A percentile compares a stretch with the other conserved stretches of the same genome.
These are phyloP conservation scores for Eupeodes corollae DNA, from an alignment of 1,140 invertebrate genomes.

Conservation along the genomic window DNA sequence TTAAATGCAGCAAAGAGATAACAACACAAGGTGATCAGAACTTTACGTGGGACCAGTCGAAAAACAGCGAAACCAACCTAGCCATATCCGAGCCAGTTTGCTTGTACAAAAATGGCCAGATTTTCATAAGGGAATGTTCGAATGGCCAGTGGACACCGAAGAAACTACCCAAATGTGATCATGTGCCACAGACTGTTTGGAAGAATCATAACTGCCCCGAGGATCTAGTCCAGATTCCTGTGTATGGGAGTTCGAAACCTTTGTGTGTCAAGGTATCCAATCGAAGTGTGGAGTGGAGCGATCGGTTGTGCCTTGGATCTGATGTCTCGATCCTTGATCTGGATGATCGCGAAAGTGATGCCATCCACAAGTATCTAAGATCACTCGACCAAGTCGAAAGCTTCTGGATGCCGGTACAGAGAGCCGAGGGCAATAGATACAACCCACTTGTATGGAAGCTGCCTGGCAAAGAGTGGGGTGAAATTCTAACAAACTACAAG, in stretches of 20 bases:
- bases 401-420: slow-evolving; percentile 26
- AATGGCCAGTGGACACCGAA: slow-evolving; percentile 10
- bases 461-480: slow-evolving; percentile 23
- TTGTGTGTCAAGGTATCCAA: slow-evolving; percentile 18
- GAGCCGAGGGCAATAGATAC: slow-evolving; percentile 10
- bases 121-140: slow-evolving; percentile 12
- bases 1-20: too few species aligned
- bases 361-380: too few species aligned
- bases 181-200: slow-evolving; percentile 4
- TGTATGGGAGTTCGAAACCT: neutral
- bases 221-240: slow-evolving; percentile 13
- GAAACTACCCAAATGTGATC: too few species aligned
- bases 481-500: slow-evolving; percentile 6
- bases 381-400: slow-evolving; percentile 7
- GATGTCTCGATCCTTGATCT: slow-evolving; percentile 14
- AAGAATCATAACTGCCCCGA: slow-evolving; percentile 15
- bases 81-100: slow-evolving; percentile 11
- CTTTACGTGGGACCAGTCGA: slow-evolving; percentile 7
- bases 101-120: slow-evolving; percentile 3
- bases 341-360: slow-evolving; percentile 1
- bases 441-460: slow-evolving; percentile 20
- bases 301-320: slow-evolving; percentile 22
- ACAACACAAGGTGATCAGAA: too few species aligned
- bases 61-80: slow-evolving; percentile 9
- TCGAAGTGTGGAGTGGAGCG: slow-evolving; percentile 11